phyloP scores from a whole-genome alignment of 2,113 vertebrate genomes.

The Globicephala melas region DNA sequence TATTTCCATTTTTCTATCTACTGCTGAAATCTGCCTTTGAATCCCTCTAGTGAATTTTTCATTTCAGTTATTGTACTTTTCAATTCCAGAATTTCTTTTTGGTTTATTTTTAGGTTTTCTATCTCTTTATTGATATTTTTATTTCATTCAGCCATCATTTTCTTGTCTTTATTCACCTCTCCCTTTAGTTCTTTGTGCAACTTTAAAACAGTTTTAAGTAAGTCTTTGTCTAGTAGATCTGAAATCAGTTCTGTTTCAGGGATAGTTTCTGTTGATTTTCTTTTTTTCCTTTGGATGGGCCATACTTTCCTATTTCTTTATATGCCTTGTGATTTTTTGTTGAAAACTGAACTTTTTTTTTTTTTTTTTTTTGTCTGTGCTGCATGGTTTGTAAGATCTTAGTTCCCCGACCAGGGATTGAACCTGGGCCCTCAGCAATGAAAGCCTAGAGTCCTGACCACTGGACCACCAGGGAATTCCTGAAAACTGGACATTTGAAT shows the following conservation, averaged over 20 bases:
- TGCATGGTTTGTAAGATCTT: no score
- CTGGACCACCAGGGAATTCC: no score
- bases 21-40: not conserved
- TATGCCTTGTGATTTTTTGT: not conserved
- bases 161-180: not conserved
- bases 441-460: no score
- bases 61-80: not conserved
- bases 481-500: not conserved
- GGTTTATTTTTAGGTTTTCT: not conserved
- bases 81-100: not conserved
- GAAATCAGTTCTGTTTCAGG: not conserved
- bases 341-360: not conserved
- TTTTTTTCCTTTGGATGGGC: not conserved
- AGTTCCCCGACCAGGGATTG: no score
- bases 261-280: not conserved
- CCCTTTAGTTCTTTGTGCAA: not conserved
- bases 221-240: not conserved
- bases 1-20: not conserved
- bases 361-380: no score
- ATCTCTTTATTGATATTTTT: not conserved
- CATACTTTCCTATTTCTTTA: not conserved
- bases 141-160: not conserved
- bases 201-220: not conserved
- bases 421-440: no score
- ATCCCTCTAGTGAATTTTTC: not conserved